These are phyloP conservation scores for Paedocypris sp. DNA, from an alignment of 2,113 vertebrate species.

Conservation along the genomic window DNA sequence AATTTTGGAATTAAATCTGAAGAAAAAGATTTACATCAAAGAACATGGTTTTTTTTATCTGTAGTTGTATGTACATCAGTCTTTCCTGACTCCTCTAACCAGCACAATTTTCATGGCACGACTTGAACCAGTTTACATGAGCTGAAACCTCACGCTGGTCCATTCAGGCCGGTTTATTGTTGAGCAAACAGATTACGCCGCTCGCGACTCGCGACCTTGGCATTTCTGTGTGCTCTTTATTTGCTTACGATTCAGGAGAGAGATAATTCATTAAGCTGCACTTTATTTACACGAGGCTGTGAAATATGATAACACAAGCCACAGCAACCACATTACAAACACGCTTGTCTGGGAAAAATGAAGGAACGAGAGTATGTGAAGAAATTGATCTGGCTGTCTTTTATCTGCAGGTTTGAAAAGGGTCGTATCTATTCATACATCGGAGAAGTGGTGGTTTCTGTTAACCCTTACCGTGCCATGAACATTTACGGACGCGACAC, in stretches of 20 bases:
- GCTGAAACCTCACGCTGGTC: neutral
- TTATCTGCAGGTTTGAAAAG: conserved; percentile 78
- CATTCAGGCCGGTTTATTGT: conserved; percentile 5
- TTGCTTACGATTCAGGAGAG: neutral
- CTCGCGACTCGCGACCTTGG: neutral
- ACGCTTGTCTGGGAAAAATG: neutral
- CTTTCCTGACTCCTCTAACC: neutral
- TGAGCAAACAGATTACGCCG: conserved; percentile 1
- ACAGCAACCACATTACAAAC: neutral
- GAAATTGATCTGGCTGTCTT: neutral
- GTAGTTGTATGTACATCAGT: too few species aligned
- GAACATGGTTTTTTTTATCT: too few species aligned
- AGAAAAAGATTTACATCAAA: too few species aligned
- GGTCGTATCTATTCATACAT: conserved; percentile 91
- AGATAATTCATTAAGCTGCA: neutral
- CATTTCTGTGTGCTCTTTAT: neutral
- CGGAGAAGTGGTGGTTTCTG: conserved; percentile 90
- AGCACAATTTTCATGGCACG: too few species aligned
- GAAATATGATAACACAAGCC: neutral
- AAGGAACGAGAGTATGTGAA: neutral
- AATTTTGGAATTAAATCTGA: too few species aligned
- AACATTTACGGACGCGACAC: conserved; percentile 87
- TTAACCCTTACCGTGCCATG: conserved; percentile 88
- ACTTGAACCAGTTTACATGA: too few species aligned
- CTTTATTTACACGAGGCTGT: neutral